phyloP scores from a whole-genome alignment of 1,140 invertebrate genomes.

The Araneus ventricosus region DNA sequence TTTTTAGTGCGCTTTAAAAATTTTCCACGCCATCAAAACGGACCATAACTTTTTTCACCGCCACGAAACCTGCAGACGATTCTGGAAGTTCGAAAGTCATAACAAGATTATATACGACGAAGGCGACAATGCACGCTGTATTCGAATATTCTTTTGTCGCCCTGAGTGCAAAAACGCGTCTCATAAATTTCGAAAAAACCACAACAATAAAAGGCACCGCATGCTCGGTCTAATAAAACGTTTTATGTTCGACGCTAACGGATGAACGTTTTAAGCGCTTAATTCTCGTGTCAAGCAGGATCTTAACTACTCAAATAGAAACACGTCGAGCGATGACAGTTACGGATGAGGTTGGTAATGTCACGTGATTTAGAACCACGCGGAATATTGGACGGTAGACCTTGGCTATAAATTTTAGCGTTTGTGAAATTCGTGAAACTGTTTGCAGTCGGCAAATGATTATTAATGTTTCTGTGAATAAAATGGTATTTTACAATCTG shows the following conservation, averaged over 20 bases:
- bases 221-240: neutral
- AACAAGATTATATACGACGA: neutral
- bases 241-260: neutral
- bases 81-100: neutral
- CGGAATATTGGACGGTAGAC: neutral
- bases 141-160: neutral
- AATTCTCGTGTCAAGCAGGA: neutral
- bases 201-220: neutral
- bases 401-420: neutral
- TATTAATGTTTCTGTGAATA: too few relatives aligned
- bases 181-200: neutral
- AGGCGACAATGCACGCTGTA: neutral
- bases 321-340: neutral
- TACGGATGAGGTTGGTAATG: neutral
- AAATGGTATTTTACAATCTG: too few relatives aligned
- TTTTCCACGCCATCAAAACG: neutral
- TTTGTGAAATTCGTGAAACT: neutral
- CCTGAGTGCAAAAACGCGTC: neutral
- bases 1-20: neutral
- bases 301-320: conserved; percentile 14
- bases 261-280: conserved; percentile 4
- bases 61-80: neutral
- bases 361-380: neutral
- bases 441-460: neutral
- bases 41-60: neutral